Evolutionary conservation across 1,140 invertebrate genomes (phyloP), one percentile per base, ranked within the genome.

Genomic region (Charaxes varanes): DNA sequence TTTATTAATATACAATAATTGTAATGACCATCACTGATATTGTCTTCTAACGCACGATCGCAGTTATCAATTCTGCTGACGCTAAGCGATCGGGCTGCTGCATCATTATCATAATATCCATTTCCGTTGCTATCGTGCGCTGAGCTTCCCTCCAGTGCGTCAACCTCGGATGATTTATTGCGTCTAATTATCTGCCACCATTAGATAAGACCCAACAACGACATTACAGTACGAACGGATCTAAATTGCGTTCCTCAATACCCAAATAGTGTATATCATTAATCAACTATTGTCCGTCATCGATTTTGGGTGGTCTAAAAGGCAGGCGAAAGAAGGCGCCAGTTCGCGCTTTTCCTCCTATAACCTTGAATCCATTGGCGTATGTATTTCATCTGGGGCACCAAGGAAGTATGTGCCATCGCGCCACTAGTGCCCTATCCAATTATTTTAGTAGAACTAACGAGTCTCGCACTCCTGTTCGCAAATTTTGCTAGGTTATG

Each of bases 91-190:
- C 27, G 27, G 2, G 27, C 2, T 6, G 21, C 21, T 54, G 45
- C 58, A 35, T 67, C 57, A 53, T 67, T 77, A 71, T 77, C 66
- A 53, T 65, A 62, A 73, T 67, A 71, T 59, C 57, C 61, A 77
- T 66, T 71, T 77, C 72, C 72, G 62, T 26, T 57, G 55, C 56
- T 65, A 74, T 57, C 55, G 44, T 53, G 42, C 41, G 53, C 42
- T 24, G 13, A 19, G 36, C 54, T 56, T 62, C 53, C 60, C 53
- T 49, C 44, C 42, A 54, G 56, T 46, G 46, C 54, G 58, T 53
- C 64, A 54, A 63, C 45, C 58, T 53, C 54, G 41, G n/a, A 60
- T 74, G 65, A 74, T 74, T 69, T 66, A 74, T 68, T 51, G 45
- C 54, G 52, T 51, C 58, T 54, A 49, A 66, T 63, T 68, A 71